These are phyloP conservation scores for Ptychoptera contaminata DNA, from an alignment of 2,888 invertebrate genomes.

Conservation along the genomic window DNA sequence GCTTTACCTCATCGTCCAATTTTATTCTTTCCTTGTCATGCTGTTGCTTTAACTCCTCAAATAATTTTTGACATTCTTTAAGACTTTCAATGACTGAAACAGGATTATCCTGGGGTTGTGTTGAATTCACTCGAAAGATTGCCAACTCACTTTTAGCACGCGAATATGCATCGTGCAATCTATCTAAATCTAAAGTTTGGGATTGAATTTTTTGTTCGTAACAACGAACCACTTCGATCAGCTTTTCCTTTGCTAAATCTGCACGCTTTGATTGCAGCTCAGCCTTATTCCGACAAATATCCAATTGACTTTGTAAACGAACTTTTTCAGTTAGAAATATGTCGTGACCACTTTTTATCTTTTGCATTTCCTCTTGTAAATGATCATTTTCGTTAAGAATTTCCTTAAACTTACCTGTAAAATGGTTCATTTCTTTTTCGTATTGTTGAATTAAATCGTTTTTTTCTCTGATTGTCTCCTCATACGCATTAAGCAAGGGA, in stretches of 20 bases:
- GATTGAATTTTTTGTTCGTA: slow-evolving; percentile 55
- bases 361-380: slow-evolving; percentile 37
- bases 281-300: slow-evolving; percentile 26
- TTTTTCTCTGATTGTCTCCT: slow-evolving; percentile 62
- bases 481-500: slow-evolving; percentile 62
- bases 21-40: slow-evolving; percentile 53
- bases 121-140: slow-evolving; percentile 11
- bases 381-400: slow-evolving; percentile 53
- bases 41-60: slow-evolving; percentile 59
- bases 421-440: slow-evolving; percentile 50
- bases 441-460: slow-evolving; percentile 54
- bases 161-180: slow-evolving; percentile 25
- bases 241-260: slow-evolving; percentile 51
- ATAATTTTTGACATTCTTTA: slow-evolving; percentile 58
- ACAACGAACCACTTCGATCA: slow-evolving; percentile 54
- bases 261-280: slow-evolving; percentile 41
- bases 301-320: slow-evolving; percentile 24
- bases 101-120: slow-evolving; percentile 18
- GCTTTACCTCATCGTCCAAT: slow-evolving; percentile 25
- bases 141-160: slow-evolving; percentile 26
- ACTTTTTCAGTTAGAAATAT: slow-evolving; percentile 29
- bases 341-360: slow-evolving; percentile 31
- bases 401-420: slow-evolving; percentile 54
- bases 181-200: slow-evolving; percentile 25
- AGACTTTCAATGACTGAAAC: slow-evolving; percentile 37